Evolutionary conservation across 2,797 vertebrate species (phyloP).

Genomic region (Mus spretus): DNA sequence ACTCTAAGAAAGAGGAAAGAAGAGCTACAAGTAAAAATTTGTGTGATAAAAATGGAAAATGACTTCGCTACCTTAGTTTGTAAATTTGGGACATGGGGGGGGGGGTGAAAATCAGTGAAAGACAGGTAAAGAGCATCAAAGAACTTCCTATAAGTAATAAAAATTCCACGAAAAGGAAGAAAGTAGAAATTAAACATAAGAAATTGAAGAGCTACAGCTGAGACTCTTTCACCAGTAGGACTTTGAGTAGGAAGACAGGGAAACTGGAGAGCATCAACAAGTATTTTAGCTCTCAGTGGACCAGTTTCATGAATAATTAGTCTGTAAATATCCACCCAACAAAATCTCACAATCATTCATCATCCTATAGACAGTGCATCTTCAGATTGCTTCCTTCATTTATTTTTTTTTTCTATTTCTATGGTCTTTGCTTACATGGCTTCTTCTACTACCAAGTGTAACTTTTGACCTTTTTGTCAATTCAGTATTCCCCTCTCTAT

Average conservation of each 20-base stretch:
- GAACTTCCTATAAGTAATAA: neutral
- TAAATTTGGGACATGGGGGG: neutral
- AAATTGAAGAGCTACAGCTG: neutral
- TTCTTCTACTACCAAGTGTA: neutral
- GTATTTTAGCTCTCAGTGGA: neutral
- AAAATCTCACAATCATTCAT: neutral
- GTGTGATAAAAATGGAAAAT: neutral
- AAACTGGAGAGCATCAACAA: neutral
- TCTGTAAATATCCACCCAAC: neutral
- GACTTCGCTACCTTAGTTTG: neutral
- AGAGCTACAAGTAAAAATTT: neutral
- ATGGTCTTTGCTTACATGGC: neutral
- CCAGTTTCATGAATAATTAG: neutral
- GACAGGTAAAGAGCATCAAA: neutral
- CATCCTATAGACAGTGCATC: neutral
- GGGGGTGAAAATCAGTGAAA: neutral
- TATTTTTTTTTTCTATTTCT: neutral
- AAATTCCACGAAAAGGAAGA: neutral
- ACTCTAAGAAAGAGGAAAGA: neutral
- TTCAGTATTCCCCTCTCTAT: neutral
- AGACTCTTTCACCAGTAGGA: neutral
- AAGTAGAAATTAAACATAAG: neutral
- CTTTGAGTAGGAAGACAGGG: neutral
- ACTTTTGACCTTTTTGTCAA: slow-evolving; percentile 8
- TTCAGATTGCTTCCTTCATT: neutral